Conservation (phyloP, 1,140 invertebrate species). For the Drosophila orena region DNA sequence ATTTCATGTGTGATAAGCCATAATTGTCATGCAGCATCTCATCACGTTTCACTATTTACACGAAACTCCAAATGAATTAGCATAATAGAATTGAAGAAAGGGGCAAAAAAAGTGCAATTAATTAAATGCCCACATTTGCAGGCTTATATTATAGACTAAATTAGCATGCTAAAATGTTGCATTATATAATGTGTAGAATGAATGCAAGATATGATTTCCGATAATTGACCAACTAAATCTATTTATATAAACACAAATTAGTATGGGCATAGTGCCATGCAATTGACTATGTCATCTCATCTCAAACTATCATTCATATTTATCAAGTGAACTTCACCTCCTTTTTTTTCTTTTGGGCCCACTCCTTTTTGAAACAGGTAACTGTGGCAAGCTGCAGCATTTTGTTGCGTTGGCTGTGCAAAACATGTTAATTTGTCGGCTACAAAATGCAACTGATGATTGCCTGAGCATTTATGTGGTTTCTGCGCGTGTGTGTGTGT, state of each 20-base stretch:
- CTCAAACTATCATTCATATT: neutral
- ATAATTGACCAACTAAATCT: no score
- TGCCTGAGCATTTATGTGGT: slow-evolving; percentile 10
- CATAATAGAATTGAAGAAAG: neutral
- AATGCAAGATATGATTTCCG: neutral
- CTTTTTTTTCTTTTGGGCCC: slow-evolving; percentile 7
- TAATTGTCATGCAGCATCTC: neutral
- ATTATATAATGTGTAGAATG: neutral
- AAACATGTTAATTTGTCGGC: slow-evolving; percentile 33
- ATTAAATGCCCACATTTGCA: neutral
- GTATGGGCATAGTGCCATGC: no score
- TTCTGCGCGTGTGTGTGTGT: no score
- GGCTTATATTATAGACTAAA: neutral
- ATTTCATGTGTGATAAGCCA: neutral
- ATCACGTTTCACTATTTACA: neutral
- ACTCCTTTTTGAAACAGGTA: slow-evolving; percentile 20
- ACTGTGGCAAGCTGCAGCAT: neutral
- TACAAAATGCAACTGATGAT: slow-evolving; percentile 36
- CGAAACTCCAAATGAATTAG: neutral
- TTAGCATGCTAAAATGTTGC: neutral
- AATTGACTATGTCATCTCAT: no score
- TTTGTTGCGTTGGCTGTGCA: slow-evolving; percentile 26
- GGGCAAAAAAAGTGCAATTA: neutral
- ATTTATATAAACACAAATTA: no score
- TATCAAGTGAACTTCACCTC: slow-evolving; percentile 2